These are phyloP conservation scores for Tetropium fuscum DNA, from an alignment of 2,888 invertebrate species.

Conservation along the genomic window DNA sequence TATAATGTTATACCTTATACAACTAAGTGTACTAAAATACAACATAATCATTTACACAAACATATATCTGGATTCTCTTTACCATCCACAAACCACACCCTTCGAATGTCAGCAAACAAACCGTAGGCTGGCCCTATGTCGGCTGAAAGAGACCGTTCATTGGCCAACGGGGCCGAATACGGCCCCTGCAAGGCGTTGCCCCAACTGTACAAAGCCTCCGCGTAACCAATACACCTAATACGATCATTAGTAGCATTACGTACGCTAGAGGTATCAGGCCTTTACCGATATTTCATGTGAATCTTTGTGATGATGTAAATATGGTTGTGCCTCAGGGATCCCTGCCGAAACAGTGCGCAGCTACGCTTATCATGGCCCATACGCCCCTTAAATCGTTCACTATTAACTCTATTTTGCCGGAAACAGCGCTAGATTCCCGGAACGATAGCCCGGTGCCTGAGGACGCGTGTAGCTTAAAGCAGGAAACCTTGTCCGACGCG, in stretches of 20 bases:
- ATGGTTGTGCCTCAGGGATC: constrained; percentile 49
- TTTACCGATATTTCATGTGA: not conserved
- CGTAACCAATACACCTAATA: constrained; percentile 45
- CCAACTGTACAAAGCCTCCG: constrained; percentile 46
- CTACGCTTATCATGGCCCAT: constrained; percentile 67
- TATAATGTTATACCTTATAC: constrained; percentile 41
- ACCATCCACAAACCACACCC: constrained; percentile 48
- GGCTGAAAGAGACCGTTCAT: constrained; percentile 33
- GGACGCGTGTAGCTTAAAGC: constrained; percentile 32
- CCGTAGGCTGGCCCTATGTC: constrained; percentile 39
- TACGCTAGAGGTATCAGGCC: constrained; percentile 39
- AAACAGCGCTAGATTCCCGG: constrained; percentile 55
- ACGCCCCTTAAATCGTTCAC: constrained; percentile 81
- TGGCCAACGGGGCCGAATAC: constrained; percentile 31
- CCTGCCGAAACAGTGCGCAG: constrained; percentile 28
- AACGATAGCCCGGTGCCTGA: constrained; percentile 31
- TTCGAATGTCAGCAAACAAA: constrained; percentile 50
- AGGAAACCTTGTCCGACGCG: constrained; percentile 49
- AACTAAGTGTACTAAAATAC: constrained; percentile 48
- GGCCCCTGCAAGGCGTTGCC: constrained; percentile 45
- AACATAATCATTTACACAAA: constrained; percentile 47
- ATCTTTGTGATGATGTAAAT: constrained; percentile 46
- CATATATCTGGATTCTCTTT: constrained; percentile 36
- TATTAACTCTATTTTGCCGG: constrained; percentile 79
- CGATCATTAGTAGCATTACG: constrained; percentile 43